Evolutionary conservation across 2,113 vertebrate genomes (phyloP), one percentile per base, ranked within the genome.

Genomic region (Dinomys branickii): DNA sequence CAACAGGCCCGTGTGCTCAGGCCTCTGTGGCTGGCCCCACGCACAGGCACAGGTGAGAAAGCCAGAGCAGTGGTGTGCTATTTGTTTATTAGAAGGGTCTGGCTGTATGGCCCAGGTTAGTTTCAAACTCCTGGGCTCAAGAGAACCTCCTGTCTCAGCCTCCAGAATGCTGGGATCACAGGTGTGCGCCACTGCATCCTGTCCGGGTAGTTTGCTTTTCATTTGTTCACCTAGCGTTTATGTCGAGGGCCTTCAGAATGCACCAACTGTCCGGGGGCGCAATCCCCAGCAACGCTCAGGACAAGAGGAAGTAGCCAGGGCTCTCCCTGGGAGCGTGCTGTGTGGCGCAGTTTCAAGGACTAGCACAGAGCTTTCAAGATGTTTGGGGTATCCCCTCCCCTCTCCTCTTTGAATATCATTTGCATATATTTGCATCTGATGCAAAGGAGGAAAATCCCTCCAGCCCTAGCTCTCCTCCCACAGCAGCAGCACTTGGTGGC

Each of bases 381-480:
- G 54, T 35, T 11, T 5, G 83, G 82, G 38, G 47, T 9, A 50
- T 22, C 67, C 16, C 65, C 65, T 47, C 22, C 17, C 0, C 59
- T 24, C 7, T 7, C 1, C 17, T 78, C 10, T 88, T 91, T 80
- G 26, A 56, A 59, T 19, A 24, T 67, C 14, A 73, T 96, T 95
- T 95, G 85, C 77, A 84, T 96, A 28, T 16, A 84, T 94, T 92
- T 96, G 90, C 75, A 52, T 85, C 11, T 4, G n/a, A 75, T 44
- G 33, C 50, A 89, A 81, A 90, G 26, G 75, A 59, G 95, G 93
- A 97, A 97, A 98, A 93, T 88, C 56, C 87, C 80, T 41, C 75
- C n/a, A 6, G 20, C 30, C 19, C 63, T 7, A 3, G 26, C 80
- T 87, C 47, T 41, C 61, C 93, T 91, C 91, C 86, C 65, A 38